Conservation (phyloP, 2,113 vertebrate species). For the Rhynchomys soricoides region DNA sequence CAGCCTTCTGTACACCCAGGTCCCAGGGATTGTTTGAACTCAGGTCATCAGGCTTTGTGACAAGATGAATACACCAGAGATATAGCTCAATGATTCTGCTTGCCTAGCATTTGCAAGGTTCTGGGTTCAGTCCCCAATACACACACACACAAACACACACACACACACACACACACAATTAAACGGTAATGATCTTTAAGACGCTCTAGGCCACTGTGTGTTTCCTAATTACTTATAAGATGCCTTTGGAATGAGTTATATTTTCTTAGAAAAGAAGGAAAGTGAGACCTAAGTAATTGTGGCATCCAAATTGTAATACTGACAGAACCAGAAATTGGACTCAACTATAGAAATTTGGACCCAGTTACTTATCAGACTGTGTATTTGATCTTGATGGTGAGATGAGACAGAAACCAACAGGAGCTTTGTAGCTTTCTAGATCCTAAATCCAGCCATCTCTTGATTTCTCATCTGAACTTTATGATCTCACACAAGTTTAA, state of each 20-base stretch:
- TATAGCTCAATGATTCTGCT: neutral
- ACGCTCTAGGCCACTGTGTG: neutral
- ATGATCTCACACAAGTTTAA: neutral
- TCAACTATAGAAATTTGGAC: slow-evolving; percentile 15
- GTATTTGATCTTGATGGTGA: neutral
- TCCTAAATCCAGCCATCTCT: neutral
- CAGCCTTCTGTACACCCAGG: neutral
- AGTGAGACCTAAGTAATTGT: slow-evolving; percentile 50
- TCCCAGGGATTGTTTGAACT: neutral
- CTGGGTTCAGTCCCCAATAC: neutral
- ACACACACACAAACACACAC: too few relatives aligned
- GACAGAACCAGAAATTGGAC: slow-evolving; percentile 35
- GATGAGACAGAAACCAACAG: neutral
- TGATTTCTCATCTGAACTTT: slow-evolving; percentile 13
- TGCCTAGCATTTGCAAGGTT: neutral
- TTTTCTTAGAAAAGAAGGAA: slow-evolving; percentile 62
- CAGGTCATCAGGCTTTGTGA: neutral
- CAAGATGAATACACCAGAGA: neutral
- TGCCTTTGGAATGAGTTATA: slow-evolving; percentile 63
- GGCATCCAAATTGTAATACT: neutral
- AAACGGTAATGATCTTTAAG: slow-evolving; percentile 26
- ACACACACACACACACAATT: neutral
- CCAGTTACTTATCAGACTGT: neutral
- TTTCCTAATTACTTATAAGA: slow-evolving; percentile 57
- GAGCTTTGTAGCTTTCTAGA: neutral